Evolutionary conservation across 2,888 invertebrate genomes (phyloP).

Genomic region (Meiosimyza platycephala): DNA sequence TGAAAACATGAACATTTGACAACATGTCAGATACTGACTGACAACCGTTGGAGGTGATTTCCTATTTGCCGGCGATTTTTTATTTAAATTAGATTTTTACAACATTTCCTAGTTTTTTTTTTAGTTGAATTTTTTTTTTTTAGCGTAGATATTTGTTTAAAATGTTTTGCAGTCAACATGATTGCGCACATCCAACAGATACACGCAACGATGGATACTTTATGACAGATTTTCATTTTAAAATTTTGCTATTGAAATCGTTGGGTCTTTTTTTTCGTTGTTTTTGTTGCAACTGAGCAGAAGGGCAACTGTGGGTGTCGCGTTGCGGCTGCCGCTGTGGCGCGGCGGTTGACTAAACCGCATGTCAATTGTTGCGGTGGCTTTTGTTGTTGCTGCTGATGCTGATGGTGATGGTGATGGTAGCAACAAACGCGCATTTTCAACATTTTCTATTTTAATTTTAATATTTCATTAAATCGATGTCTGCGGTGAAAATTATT

Average conservation of each 20-base stretch:
- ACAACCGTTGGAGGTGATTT: too few species aligned
- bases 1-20: too few species aligned
- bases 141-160: background rate
- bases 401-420: conserved; percentile 7
- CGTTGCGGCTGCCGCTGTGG: background rate
- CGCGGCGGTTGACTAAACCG: background rate
- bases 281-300: background rate
- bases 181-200: conserved; percentile 12
- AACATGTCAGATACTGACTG: too few species aligned
- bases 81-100: too few species aligned
- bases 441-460: conserved; percentile 10
- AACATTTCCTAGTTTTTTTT: too few species aligned
- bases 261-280: background rate
- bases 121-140: background rate
- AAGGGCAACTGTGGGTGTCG: background rate
- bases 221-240: conserved; percentile 24
- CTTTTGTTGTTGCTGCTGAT: conserved; percentile 12
- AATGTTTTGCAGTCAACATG: background rate
- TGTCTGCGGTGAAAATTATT: conserved; percentile 53
- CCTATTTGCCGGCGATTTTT: too few species aligned
- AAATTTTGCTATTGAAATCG: background rate
- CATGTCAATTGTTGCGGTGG: background rate
- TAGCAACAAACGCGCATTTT: background rate
- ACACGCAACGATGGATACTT: background rate
- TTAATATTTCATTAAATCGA: conserved; percentile 48